These are phyloP conservation scores for Lordiphosa andalusiaca DNA, from an alignment of 2,888 invertebrate species.

Conservation along the genomic window DNA sequence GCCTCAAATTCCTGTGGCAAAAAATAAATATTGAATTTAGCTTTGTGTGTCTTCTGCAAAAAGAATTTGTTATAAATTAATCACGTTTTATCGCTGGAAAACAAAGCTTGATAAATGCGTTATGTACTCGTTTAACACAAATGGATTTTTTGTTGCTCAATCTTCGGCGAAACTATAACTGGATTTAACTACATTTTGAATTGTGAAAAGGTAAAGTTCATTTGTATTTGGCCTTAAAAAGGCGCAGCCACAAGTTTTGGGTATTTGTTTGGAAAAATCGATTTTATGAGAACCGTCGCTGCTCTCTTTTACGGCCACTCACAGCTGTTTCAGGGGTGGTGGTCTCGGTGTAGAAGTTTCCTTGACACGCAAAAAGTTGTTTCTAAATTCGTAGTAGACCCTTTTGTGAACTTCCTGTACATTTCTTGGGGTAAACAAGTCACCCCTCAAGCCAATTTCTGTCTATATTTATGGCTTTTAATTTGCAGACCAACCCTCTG, in stretches of 20 bases:
- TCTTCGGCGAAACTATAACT: background rate
- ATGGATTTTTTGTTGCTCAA: slow-evolving; percentile 2
- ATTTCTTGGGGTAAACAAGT: slow-evolving; percentile 18
- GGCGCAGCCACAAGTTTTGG: background rate
- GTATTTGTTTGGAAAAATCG: slow-evolving; percentile 36
- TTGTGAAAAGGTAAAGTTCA: slow-evolving; percentile 25
- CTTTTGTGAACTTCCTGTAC: background rate
- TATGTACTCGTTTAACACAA: slow-evolving; percentile 2
- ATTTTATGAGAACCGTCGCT: slow-evolving; percentile 20
- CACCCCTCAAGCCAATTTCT: slow-evolving; percentile 3
- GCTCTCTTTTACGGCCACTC: background rate
- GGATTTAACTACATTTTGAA: slow-evolving; percentile 3
- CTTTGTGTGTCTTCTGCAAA: slow-evolving; percentile 17
- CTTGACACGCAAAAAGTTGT: slow-evolving; percentile 20
- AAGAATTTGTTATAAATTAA: slow-evolving; percentile 24
- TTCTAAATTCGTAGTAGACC: slow-evolving; percentile 3
- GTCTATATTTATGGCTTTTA: background rate
- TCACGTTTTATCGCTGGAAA: slow-evolving; percentile 16
- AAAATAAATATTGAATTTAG: slow-evolving; percentile 1
- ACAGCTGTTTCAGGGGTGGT: slow-evolving; percentile 2
- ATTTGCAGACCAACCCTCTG: background rate
- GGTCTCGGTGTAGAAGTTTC: slow-evolving; percentile 22
- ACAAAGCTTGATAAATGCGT: slow-evolving; percentile 13
- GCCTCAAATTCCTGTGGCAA: slow-evolving; percentile 40
- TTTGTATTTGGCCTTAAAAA: background rate